A percentile compares a stretch with the other conserved stretches of the same genome.
phyloP scores from a whole-genome alignment of 2,113 vertebrate genomes.

The Ailuropoda melanoleuca region DNA sequence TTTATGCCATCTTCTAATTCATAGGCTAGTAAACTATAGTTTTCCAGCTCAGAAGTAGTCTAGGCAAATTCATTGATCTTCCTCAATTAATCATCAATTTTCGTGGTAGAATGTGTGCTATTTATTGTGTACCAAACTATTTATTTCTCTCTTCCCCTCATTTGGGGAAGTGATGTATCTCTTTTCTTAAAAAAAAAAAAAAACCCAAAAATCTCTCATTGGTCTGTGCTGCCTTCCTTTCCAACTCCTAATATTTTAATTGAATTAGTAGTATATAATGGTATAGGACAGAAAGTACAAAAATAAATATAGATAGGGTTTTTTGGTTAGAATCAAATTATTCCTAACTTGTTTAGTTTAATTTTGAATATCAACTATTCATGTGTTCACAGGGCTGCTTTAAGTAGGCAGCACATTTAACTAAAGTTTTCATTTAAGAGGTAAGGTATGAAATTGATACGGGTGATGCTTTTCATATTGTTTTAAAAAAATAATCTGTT shows the following conservation, averaged over 20 bases:
- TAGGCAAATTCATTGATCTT: not conserved
- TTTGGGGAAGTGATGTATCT: not conserved
- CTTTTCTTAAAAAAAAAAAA: not conserved
- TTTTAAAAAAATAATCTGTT: slow-evolving; percentile 13
- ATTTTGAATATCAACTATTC: not conserved
- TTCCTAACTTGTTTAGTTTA: not conserved
- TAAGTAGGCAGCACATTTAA: not conserved
- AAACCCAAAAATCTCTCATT: not conserved
- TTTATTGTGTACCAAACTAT: not conserved
- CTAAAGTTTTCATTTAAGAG: not conserved
- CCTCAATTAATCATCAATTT: not conserved
- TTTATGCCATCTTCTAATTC: slow-evolving; percentile 18
- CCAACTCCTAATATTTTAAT: not conserved
- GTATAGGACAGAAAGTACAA: not conserved
- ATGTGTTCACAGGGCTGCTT: not conserved
- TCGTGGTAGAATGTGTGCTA: not conserved
- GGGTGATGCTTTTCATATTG: not conserved
- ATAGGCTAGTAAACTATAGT: not conserved
- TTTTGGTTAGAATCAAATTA: not conserved
- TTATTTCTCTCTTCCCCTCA: not conserved
- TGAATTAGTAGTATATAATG: not conserved
- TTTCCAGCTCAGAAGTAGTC: not conserved
- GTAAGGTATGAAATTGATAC: not conserved
- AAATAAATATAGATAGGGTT: not conserved
- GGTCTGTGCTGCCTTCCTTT: not conserved